Base-by-base conservation (phyloP, 1,140 invertebrate genomes). In the Drosophila ananassae region DNA sequence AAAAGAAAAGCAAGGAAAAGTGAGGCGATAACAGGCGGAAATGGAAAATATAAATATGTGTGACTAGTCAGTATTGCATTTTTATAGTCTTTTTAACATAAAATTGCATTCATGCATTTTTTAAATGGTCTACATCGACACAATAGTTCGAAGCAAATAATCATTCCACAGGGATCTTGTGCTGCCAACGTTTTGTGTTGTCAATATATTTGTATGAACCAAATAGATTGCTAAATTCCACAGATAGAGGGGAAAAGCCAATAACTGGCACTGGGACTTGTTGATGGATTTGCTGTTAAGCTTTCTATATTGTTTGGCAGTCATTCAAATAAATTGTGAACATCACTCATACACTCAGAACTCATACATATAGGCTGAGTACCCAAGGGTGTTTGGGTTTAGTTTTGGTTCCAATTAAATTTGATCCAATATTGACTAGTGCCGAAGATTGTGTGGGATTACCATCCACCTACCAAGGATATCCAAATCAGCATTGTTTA, bases 271-370 rank as follows among this genome's bases (percentile, higher is more conserved):
- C 24, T 22, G 12, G 46, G 44, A 48, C 25, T 21, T 41, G 34
- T 17, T 71, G 67, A 71, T 41, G 52, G 67, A 69, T 71, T 69
- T 50, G 41, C 44, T 41, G 32, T 22, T 57, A 48, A 50, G 44
- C 51, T 37, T 48, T 39, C n/a, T n/a, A 21, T 25, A 32, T 32
- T 17, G 32, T 50, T 32, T 7, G 3, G 5, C 59, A 64, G 34
- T 51, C 21, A 32, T n/a, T 24, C 44, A 32, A 13, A 37, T 55
- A 67, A 68, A 52, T 37, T 10, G 25, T 9, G 12, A 13, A n/a
- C 57, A 51, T 51, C 21, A 17, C 7, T n/a, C n/a, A n/a, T n/a
- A n/a, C n/a, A n/a, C n/a, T n/a, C 12, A 37, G 12, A 25, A 5
- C 12, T 10, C 34, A 34, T 17, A 17, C 17, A 17, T 34, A 10